Evolutionary conservation across 2,113 vertebrate species (phyloP).

Genomic region (Dicrurus megarhynchus): DNA sequence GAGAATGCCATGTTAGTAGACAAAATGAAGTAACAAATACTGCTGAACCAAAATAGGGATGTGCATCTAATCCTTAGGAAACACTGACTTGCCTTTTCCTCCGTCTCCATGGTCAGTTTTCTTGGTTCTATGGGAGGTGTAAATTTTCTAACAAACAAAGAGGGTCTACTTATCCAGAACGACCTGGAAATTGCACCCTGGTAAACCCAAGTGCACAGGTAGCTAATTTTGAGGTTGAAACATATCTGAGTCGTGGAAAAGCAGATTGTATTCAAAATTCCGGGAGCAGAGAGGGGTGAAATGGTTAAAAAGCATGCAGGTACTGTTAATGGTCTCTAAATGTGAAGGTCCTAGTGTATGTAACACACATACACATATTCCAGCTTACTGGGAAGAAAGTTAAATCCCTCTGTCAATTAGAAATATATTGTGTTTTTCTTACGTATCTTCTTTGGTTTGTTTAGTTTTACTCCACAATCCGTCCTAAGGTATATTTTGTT

Average conservation of each 20-base stretch:
- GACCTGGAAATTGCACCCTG: background rate
- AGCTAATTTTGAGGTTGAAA: background rate
- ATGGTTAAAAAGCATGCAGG: background rate
- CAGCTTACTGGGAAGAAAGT: background rate
- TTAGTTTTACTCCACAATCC: background rate
- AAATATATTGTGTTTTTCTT: background rate
- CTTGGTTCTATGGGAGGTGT: background rate
- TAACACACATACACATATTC: accelerated
- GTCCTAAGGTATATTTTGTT: background rate
- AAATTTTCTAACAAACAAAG: background rate
- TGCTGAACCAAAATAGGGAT: background rate
- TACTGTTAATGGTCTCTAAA: background rate
- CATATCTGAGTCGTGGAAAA: background rate
- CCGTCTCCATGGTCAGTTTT: background rate
- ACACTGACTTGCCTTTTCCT: background rate
- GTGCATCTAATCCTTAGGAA: background rate
- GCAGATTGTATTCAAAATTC: background rate
- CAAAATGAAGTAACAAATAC: background rate
- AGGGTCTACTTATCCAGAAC: background rate
- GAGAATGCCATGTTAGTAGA: background rate
- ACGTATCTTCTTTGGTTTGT: background rate
- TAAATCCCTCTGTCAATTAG: background rate
- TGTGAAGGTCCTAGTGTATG: background rate
- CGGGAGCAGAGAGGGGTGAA: background rate
- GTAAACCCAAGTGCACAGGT: background rate